phyloP scores from a whole-genome alignment of 2,113 vertebrate genomes.

The Plectropomus leopardus region DNA sequence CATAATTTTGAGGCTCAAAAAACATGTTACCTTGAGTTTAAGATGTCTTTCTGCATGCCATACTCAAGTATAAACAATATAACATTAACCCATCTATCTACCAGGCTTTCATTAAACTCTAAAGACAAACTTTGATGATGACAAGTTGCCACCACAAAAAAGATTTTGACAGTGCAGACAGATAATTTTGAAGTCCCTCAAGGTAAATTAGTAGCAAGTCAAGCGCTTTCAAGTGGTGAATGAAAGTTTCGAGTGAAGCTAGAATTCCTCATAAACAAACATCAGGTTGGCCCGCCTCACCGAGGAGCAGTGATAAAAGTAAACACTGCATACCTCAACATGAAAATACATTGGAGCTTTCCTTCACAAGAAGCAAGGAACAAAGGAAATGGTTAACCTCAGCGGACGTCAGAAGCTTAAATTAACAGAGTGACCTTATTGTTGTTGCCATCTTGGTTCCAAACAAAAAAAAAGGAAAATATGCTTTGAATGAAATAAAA shows the following conservation, averaged over 20 bases:
- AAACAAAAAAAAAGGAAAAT: constrained; percentile 60
- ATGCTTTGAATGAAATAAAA: constrained; percentile 59
- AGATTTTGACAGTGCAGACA: constrained; percentile 76
- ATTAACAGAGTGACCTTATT: constrained; percentile 50
- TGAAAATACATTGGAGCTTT: constrained; percentile 65
- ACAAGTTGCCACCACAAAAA: constrained; percentile 80
- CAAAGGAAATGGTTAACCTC: constrained; percentile 74
- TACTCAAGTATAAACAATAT: constrained; percentile 44
- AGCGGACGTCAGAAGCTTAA: constrained; percentile 50
- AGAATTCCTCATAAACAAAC: constrained; percentile 80
- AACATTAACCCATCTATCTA: constrained; percentile 65
- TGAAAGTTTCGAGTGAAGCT: constrained; percentile 83
- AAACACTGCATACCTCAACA: constrained; percentile 72
- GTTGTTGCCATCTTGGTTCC: constrained; percentile 51
- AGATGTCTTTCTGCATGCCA: constrained; percentile 50
- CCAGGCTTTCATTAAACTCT: constrained; percentile 75
- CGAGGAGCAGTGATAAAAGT: constrained; percentile 74
- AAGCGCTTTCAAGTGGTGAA: constrained; percentile 87
- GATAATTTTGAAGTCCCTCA: constrained; percentile 81
- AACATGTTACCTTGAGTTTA: constrained; percentile 55
- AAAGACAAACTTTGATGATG: constrained; percentile 80
- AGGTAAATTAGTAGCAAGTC: constrained; percentile 85
- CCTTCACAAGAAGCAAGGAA: constrained; percentile 52
- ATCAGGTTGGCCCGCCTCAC: constrained; percentile 66
- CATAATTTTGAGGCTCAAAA: constrained; percentile 49